phyloP scores from a whole-genome alignment of 2,888 invertebrate species.

The Drosophila anomalata region DNA sequence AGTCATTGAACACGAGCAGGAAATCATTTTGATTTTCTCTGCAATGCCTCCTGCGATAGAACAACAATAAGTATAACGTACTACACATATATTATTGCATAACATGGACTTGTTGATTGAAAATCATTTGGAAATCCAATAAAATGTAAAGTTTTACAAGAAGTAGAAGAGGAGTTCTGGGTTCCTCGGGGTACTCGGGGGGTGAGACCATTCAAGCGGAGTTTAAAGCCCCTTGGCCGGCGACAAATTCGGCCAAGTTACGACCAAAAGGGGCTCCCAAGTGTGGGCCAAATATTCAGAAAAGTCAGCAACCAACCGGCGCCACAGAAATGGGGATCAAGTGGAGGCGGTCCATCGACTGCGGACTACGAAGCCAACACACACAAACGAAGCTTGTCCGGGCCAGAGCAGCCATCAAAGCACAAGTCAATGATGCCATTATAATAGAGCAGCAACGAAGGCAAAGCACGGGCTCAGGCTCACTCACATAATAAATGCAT shows the following conservation, averaged over 20 bases:
- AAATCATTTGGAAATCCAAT: constrained; percentile 75
- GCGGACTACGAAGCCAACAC: neutral
- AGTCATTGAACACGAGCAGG: constrained; percentile 20
- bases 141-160: constrained; percentile 67
- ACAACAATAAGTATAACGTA: constrained; percentile 55
- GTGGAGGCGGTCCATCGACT: constrained; percentile 26
- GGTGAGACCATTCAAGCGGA: constrained; percentile 23
- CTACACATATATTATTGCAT: constrained; percentile 54
- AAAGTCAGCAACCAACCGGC: constrained; percentile 37
- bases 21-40: constrained; percentile 31
- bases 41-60: constrained; percentile 32
- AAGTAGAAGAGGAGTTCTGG: neutral
- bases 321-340: constrained; percentile 38
- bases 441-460: constrained; percentile 53
- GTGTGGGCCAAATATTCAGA: constrained; percentile 45
- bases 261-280: constrained; percentile 33
- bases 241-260: constrained; percentile 37
- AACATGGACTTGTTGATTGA: constrained; percentile 76
- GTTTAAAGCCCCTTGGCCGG: constrained; percentile 42
- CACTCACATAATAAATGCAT: constrained; percentile 18
- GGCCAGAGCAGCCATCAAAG: constrained; percentile 51
- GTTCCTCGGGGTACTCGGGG: neutral
- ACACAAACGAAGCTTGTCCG: constrained; percentile 25
- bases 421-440: constrained; percentile 75
- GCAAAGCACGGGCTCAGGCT: constrained; percentile 18